Base-by-base conservation (phyloP, 2,888 invertebrate genomes). In the Stictocephala bisonia region DNA sequence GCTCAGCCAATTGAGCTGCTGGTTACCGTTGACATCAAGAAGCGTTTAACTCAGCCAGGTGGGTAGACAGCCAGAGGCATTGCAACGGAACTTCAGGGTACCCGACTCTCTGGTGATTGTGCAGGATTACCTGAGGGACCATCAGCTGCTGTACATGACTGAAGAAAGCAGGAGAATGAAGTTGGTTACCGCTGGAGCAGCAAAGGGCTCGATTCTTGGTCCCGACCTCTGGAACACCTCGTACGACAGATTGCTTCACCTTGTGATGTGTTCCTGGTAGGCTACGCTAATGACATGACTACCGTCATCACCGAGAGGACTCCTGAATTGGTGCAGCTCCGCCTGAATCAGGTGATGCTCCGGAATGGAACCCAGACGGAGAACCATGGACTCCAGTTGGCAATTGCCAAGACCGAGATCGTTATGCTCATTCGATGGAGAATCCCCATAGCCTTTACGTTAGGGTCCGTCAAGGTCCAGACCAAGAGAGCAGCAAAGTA, bases 31-130 rank as follows among this genome's bases (percentile, higher is more conserved):
- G 73, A 73, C 53, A 66, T 73, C 15, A 35, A 51, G 41, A 73
- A 75, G 78, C 79, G 13, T 80, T 80, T 50, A 79, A 80, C 31
- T 76, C 77, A 15, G 78, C 77, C 2, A 67, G 72, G 15, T 78
- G 78, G 79, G 56, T 53, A 13, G 48, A 56, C 24, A 74, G 50
- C 11, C 77, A 69, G 24, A 31, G 11, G 76, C 75, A n/a, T 71
- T 79, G 20, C 56, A 66, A 26, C 26, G 26, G 18, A 40, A 26
- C 44, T 77, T 73, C 41, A 29, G 22, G 3, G 18, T 60, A 44
- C 76, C 78, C 9, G 22, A 26, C 7, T 78, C 79, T 53, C 72
- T 7, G 24, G 35, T 70, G 15, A 66, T 79, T 7, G 26, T 79
- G 7, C 68, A 60, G 31, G 74, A 70, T 64, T 79, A 79, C 71